Evolutionary conservation across 64 coral and sea anemone species (phyloP).

Genomic region (Hydrozoanthus tunicans): DNA sequence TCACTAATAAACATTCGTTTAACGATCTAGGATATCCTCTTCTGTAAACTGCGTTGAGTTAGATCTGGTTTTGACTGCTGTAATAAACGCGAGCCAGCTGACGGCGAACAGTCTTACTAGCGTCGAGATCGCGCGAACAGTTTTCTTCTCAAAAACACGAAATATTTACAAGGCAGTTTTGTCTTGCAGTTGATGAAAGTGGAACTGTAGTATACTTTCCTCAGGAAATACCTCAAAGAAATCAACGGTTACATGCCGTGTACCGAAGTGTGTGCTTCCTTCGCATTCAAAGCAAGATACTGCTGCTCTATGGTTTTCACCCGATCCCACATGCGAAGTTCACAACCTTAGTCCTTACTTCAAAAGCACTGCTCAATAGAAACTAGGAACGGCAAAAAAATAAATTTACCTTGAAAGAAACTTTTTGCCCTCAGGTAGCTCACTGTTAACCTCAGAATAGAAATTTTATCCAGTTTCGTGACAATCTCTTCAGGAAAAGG

Average conservation of each 20-base stretch:
- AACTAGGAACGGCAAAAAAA: slow-evolving; percentile 40
- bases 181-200: background rate
- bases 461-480: slow-evolving; percentile 99
- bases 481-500: slow-evolving; percentile 98
- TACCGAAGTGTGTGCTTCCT: slow-evolving; percentile 11
- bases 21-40: slow-evolving; percentile 77
- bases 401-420: slow-evolving; percentile 96
- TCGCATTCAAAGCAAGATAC: slow-evolving; percentile 55
- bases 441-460: slow-evolving; percentile 98
- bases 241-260: background rate
- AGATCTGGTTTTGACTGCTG: slow-evolving; percentile 36
- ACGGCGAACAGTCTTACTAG: background rate
- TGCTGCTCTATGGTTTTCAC: slow-evolving; percentile 17
- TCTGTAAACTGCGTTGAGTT: slow-evolving; percentile 57
- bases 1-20: slow-evolving; percentile 61
- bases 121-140: background rate
- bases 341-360: slow-evolving; percentile 33
- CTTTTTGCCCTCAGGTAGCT: slow-evolving; percentile 99
- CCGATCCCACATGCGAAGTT: slow-evolving; percentile 40
- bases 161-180: slow-evolving; percentile 26
- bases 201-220: background rate
- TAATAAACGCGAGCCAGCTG: background rate
- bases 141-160: background rate
- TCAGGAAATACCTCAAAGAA: background rate
- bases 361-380: slow-evolving; percentile 21